Evolutionary conservation across 2,113 vertebrate genomes (phyloP).

Genomic region (Sardina pilchardus): DNA sequence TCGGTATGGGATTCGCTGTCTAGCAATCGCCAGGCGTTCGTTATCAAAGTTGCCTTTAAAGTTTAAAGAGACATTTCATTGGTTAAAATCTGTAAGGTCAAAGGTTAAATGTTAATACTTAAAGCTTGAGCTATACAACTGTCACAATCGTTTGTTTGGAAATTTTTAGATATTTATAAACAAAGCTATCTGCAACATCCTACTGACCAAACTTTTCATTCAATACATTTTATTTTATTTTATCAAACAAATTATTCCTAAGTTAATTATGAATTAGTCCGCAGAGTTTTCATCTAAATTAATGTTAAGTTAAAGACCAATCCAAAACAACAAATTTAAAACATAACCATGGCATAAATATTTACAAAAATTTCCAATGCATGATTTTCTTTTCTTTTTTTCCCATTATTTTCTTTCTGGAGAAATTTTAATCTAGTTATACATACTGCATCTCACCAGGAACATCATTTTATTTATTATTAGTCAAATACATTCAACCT

Average conservation of each 20-base stretch:
- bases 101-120: constrained; percentile 99
- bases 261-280: constrained; percentile 95
- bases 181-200: constrained; percentile 88
- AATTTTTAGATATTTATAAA: constrained; percentile 94
- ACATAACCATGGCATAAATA: constrained; percentile 85
- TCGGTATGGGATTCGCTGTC: constrained; percentile 99
- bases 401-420: constrained; percentile 74
- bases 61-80: constrained; percentile 99
- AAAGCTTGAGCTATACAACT: constrained; percentile 95
- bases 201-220: constrained; percentile 86
- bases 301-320: constrained; percentile 95
- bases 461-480: constrained; percentile 82
- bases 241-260: constrained; percentile 97
- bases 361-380: constrained; percentile 81
- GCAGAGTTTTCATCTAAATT: constrained; percentile 90
- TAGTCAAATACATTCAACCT: constrained; percentile 84
- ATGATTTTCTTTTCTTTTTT: constrained; percentile 73
- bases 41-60: constrained; percentile 99
- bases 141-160: constrained; percentile 91
- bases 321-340: constrained; percentile 87
- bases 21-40: constrained; percentile 99
- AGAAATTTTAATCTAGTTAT: constrained; percentile 92
- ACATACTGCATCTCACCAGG: constrained; percentile 78
- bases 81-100: constrained; percentile 99
- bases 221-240: constrained; percentile 96